Evolutionary conservation across 2,888 invertebrate genomes (phyloP).

Genomic region (Clostera curtula): DNA sequence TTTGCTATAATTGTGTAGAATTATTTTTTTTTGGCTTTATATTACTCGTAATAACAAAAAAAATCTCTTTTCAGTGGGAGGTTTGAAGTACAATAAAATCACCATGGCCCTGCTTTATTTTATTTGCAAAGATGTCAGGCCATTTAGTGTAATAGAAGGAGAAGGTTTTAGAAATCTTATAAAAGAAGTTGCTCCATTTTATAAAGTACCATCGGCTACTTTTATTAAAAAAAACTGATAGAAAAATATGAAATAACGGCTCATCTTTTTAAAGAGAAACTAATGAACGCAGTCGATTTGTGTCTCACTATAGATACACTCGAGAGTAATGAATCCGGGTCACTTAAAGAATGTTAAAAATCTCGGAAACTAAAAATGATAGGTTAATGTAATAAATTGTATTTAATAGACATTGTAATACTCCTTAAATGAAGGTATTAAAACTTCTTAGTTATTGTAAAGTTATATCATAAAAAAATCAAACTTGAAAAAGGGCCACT

Average conservation of each 20-base stretch:
- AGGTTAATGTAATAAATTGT: too few species aligned
- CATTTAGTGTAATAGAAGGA: conserved; percentile 8
- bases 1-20: neutral
- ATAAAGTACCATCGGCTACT: conserved; percentile 7
- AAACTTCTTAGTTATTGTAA: too few species aligned
- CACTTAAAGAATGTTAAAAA: too few species aligned
- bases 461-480: too few species aligned
- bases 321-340: too few species aligned
- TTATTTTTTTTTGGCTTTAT: conserved; percentile 1
- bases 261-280: conserved; percentile 2
- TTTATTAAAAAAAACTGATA: conserved; percentile 2
- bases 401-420: too few species aligned
- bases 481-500: too few species aligned
- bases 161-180: conserved; percentile 8
- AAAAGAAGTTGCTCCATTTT: conserved; percentile 8
- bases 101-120: conserved; percentile 6
- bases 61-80: conserved; percentile 5
- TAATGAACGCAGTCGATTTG: neutral
- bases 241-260: conserved; percentile 1
- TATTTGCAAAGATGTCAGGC: conserved; percentile 9
- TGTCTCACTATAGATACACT: conserved; percentile 1
- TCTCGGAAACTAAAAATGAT: too few species aligned
- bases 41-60: neutral
- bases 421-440: too few species aligned
- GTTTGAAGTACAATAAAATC: conserved; percentile 7